Conservation (phyloP, 2,113 vertebrate genomes). For the Cariama cristata region DNA sequence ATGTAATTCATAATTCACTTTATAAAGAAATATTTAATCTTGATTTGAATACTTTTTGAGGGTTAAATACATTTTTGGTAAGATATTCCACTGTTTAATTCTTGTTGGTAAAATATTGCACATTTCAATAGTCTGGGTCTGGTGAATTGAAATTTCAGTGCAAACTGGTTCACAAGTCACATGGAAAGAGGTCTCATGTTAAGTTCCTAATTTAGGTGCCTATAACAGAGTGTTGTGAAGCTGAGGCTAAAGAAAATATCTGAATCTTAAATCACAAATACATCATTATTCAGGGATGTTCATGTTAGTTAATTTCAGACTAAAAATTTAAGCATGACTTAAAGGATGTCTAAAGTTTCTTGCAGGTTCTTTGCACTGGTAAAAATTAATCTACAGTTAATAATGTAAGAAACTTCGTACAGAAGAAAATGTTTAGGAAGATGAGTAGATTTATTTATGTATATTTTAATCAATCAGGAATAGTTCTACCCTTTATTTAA, state of each 20-base stretch:
- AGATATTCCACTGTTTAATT: background rate
- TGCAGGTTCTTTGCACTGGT: background rate
- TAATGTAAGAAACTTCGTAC: background rate
- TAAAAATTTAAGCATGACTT: background rate
- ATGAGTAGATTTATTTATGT: background rate
- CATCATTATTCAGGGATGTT: background rate
- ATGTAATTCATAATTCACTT: background rate
- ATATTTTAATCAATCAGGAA: background rate
- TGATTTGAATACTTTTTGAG: background rate
- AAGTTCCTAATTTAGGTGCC: background rate
- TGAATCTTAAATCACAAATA: background rate
- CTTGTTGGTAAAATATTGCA: background rate
- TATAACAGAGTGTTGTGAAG: background rate
- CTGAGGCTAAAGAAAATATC: background rate
- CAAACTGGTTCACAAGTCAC: background rate
- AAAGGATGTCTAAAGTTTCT: background rate
- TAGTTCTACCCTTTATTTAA: background rate
- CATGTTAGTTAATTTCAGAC: background rate
- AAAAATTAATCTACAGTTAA: background rate
- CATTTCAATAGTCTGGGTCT: background rate
- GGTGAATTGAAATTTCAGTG: background rate
- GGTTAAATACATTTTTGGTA: background rate
- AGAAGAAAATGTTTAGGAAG: background rate
- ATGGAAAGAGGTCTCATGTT: fast-evolving
- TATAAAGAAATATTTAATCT: background rate